Conservation (phyloP, 2,797 vertebrate genomes). For the Echiichthys vipera region DNA sequence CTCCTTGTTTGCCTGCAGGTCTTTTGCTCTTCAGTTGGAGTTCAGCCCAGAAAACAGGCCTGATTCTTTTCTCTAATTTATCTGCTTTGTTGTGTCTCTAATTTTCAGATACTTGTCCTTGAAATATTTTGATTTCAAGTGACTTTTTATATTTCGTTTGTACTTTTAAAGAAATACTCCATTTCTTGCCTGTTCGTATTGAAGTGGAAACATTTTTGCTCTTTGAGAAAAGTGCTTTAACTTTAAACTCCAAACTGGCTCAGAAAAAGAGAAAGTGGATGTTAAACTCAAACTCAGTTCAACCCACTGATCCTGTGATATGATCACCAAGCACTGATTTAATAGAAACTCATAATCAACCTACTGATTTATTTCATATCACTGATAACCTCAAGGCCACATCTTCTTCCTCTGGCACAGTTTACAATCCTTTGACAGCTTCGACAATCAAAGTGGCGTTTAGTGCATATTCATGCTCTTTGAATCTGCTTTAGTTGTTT, state of each 20-base stretch:
- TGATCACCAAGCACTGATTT: background rate
- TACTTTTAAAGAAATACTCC: background rate
- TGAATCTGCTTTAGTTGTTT: background rate
- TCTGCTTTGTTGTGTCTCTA: background rate
- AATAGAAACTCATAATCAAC: background rate
- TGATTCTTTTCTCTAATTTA: background rate
- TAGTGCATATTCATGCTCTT: background rate
- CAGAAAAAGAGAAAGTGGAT: background rate
- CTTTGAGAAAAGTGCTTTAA: background rate
- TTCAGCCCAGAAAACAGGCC: background rate
- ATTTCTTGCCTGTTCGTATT: background rate
- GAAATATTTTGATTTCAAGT: background rate
- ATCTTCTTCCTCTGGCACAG: background rate
- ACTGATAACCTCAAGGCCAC: background rate
- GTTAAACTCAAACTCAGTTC: background rate
- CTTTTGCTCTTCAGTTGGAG: background rate
- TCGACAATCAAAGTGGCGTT: background rate
- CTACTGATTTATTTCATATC: background rate
- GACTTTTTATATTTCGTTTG: background rate
- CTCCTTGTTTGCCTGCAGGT: background rate
- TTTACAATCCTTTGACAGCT: background rate
- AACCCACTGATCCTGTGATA: background rate
- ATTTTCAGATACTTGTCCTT: background rate
- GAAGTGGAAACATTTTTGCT: background rate
- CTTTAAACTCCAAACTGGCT: background rate